Evolutionary conservation across 2,113 vertebrate species (phyloP).

Genomic region (Chionis minor): DNA sequence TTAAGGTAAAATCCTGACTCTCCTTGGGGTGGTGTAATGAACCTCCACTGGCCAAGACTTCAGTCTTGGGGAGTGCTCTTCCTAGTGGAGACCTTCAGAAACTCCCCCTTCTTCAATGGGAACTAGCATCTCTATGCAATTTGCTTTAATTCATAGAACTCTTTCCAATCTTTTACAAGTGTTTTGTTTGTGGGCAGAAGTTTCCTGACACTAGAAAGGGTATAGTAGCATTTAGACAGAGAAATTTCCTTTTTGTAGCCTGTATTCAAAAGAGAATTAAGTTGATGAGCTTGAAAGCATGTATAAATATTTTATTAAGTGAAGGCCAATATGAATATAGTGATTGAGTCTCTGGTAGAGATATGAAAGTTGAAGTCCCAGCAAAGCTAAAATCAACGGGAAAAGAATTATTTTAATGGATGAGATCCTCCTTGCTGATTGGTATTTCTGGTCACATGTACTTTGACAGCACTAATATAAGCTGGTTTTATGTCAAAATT

Average conservation of each 20-base stretch:
- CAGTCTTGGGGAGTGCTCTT: background rate
- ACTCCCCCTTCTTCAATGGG: background rate
- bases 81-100: background rate
- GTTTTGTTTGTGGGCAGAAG: background rate
- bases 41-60: background rate
- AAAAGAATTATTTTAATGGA: background rate
- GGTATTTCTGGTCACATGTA: background rate
- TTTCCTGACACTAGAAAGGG: background rate
- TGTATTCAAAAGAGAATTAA: background rate
- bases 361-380: background rate
- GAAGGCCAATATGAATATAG: background rate
- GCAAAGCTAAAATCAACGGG: background rate
- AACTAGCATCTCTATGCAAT: background rate
- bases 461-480: background rate
- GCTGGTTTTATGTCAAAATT: background rate
- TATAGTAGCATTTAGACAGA: background rate
- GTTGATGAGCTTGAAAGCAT: background rate
- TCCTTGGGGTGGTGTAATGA: background rate
- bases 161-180: background rate
- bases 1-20: background rate
- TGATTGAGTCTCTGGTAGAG: background rate
- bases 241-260: background rate
- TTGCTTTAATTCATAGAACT: background rate
- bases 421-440: background rate
- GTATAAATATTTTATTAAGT: background rate